Percentiles rank a stretch among this genome's conserved stretches.
Conservation (phyloP, 2,113 vertebrate genomes). For the Misgurnus mizolepis region DNA sequence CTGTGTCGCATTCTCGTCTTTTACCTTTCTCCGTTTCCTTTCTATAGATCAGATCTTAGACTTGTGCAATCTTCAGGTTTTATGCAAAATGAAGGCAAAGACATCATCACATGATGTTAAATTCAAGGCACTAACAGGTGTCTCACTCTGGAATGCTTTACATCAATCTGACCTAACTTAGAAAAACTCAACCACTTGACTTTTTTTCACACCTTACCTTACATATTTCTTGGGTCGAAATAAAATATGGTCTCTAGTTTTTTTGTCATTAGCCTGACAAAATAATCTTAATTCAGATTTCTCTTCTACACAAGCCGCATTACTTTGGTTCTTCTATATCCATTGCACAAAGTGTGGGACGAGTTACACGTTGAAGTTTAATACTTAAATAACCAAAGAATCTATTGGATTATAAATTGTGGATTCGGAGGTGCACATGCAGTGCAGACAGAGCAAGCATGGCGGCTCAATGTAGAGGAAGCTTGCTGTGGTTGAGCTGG, state of each 20-base stretch:
- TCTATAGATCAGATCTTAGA: not conserved
- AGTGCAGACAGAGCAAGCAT: conserved; percentile 12
- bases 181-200: conserved; percentile 1
- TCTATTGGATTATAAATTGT: not conserved
- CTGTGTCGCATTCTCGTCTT: not conserved
- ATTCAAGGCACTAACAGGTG: conserved; percentile 8
- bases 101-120: conserved; percentile 1
- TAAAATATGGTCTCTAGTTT: too few species aligned
- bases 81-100: conserved; percentile 17
- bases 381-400: not conserved
- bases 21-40: not conserved
- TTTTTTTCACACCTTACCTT: not conserved
- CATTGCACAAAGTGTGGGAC: too few species aligned
- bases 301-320: too few species aligned
- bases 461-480: conserved; percentile 4
- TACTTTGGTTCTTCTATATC: too few species aligned
- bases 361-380: not conserved
- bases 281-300: too few species aligned
- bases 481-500: conserved; percentile 37
- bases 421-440: not conserved
- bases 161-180: not conserved
- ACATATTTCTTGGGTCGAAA: too few species aligned
- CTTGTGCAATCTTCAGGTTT: not conserved
- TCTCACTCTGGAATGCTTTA: not conserved
- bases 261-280: too few species aligned